These are phyloP conservation scores for Lumbricus terrestris DNA, from an alignment of 2,888 invertebrate genomes.

Conservation along the genomic window DNA sequence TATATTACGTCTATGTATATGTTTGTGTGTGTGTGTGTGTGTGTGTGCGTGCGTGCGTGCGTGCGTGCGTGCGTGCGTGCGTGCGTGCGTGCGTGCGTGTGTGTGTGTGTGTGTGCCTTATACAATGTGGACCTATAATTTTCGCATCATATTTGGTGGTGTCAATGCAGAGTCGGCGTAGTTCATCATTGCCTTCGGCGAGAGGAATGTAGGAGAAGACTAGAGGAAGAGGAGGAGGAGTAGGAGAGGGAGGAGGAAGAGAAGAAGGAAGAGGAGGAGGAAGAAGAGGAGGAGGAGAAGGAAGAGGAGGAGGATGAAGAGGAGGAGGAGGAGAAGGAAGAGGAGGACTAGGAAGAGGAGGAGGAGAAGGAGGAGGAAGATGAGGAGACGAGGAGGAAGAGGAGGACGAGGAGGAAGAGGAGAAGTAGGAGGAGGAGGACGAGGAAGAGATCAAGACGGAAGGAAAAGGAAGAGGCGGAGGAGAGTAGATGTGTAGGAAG, in stretches of 20 bases:
- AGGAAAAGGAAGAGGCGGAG: no score
- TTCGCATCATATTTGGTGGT: constrained; percentile 51
- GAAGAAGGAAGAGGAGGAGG: background rate
- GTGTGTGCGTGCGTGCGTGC: no score
- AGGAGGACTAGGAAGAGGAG: background rate
- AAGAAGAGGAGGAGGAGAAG: background rate
- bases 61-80: no score
- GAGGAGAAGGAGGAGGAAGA: no score
- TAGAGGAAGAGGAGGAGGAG: background rate
- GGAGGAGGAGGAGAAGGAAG: background rate
- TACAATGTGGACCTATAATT: constrained; percentile 64
- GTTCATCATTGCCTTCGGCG: background rate
- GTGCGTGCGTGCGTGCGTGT: no score
- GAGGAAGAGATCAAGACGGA: background rate
- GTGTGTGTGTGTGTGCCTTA: constrained; percentile 29
- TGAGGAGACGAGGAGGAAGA: background rate
- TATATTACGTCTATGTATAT: background rate
- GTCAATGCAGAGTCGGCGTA: background rate
- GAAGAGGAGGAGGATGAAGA: background rate
- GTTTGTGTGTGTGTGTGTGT: background rate
- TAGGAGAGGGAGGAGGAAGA: background rate
- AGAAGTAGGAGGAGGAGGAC: background rate
- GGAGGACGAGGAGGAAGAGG: background rate
- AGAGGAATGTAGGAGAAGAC: background rate
- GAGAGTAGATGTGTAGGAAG: background rate